These are phyloP conservation scores for Calephelis nemesis DNA, from an alignment of 1,140 invertebrate species.

Conservation along the genomic window DNA sequence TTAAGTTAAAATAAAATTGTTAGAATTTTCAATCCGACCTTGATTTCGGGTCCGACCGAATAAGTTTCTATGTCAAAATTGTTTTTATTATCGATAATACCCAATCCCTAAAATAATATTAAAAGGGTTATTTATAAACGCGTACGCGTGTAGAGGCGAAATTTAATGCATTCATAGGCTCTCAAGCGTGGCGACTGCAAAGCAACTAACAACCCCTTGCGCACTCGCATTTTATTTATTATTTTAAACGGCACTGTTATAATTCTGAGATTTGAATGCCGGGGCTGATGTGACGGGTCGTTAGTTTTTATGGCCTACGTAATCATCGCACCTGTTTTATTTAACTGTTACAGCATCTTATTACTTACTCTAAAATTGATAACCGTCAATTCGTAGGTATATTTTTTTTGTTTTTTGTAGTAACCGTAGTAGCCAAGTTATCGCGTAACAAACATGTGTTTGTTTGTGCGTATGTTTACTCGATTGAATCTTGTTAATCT, in stretches of 20 bases:
- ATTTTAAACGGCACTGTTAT: conserved; percentile 70
- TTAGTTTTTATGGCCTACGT: conserved; percentile 23
- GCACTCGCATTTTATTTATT: conserved; percentile 61
- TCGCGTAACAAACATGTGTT: too few relatives aligned
- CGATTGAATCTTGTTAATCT: too few relatives aligned
- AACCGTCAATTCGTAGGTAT: too few relatives aligned
- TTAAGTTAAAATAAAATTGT: too few relatives aligned
- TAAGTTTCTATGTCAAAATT: not conserved
- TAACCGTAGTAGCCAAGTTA: too few relatives aligned
- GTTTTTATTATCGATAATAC: conserved; percentile 26
- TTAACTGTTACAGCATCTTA: not conserved
- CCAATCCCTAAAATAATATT: conserved; percentile 33
- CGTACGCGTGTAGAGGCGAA: conserved; percentile 47
- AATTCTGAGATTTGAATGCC: conserved; percentile 53
- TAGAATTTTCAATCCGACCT: too few relatives aligned
- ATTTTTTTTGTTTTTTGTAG: too few relatives aligned
- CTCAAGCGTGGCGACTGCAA: conserved; percentile 69
- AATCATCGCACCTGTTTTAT: conserved; percentile 39
- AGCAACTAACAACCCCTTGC: conserved; percentile 62
- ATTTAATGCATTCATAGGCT: conserved; percentile 73
- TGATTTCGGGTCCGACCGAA: too few relatives aligned
- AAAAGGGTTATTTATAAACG: conserved; percentile 40
- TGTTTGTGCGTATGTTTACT: too few relatives aligned
- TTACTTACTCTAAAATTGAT: not conserved
- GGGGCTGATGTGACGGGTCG: conserved; percentile 31